Evolutionary conservation across 2,797 vertebrate species (phyloP).

Genomic region (Pangasius krempfi): DNA sequence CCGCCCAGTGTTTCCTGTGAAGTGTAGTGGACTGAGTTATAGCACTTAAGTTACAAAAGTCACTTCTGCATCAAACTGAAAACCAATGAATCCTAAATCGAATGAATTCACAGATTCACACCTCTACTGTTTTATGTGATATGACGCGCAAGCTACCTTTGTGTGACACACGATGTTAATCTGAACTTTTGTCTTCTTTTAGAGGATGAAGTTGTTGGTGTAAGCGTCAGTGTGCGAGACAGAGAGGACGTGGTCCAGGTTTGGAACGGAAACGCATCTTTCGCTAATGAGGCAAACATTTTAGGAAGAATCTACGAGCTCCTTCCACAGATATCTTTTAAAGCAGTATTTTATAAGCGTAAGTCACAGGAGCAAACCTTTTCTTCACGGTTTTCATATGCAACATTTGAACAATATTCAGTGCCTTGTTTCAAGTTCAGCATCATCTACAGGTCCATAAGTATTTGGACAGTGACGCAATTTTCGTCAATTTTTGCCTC

Average conservation of each 20-base stretch:
- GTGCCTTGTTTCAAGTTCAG: not conserved
- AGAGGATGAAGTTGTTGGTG: conserved; percentile 95
- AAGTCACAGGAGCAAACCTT: conserved; percentile 67
- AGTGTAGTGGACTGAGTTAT: not conserved
- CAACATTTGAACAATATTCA: not conserved
- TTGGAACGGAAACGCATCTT: conserved; percentile 91
- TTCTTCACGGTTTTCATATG: not conserved
- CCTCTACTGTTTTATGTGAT: not conserved
- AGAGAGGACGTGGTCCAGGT: conserved; percentile 92
- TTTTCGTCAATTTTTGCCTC: no score
- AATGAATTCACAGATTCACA: not conserved
- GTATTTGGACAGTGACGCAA: no score
- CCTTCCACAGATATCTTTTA: conserved; percentile 89
- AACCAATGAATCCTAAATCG: not conserved
- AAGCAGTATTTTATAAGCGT: conserved; percentile 97
- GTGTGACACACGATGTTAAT: not conserved
- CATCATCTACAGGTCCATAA: not conserved
- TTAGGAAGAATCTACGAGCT: conserved; percentile 89
- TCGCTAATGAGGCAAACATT: conserved; percentile 86
- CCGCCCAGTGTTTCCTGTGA: not conserved
- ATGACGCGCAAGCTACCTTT: not conserved
- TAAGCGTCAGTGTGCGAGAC: conserved; percentile 91
- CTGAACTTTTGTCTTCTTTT: conserved; percentile 26
- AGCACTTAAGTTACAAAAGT: not conserved
- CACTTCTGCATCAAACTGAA: not conserved